Percentiles rank a stretch among this genome's conserved stretches.
Conservation (phyloP, 2,888 invertebrate genomes). For the Yponomeuta malinellus region DNA sequence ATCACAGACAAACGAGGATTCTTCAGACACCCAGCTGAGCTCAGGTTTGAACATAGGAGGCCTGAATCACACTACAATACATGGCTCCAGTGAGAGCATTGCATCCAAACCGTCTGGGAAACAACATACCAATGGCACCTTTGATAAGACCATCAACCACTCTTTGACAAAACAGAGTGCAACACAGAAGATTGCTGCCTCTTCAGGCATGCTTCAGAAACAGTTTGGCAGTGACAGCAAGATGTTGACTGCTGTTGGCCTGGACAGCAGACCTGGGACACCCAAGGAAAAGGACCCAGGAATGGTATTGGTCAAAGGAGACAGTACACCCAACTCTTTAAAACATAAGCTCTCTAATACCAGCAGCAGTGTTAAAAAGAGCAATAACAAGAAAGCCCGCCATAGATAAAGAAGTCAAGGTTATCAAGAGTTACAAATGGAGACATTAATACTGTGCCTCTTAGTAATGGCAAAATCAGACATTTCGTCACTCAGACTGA, state of each 20-base stretch:
- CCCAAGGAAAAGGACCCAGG: slow-evolving; percentile 67
- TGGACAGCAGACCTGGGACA: slow-evolving; percentile 66
- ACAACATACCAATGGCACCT: slow-evolving; percentile 64
- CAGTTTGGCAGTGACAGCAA: slow-evolving; percentile 60
- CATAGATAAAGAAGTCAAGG: slow-evolving; percentile 78
- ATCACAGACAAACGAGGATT: slow-evolving; percentile 87
- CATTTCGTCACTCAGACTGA: too few relatives aligned
- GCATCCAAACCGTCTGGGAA: slow-evolving; percentile 69
- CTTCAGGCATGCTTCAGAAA: slow-evolving; percentile 61
- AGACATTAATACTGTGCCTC: too few relatives aligned
- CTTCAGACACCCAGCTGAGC: slow-evolving; percentile 80
- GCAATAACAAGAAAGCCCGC: slow-evolving; percentile 86
- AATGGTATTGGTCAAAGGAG: slow-evolving; percentile 49
- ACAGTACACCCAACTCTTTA: slow-evolving; percentile 54
- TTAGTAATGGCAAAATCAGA: too few relatives aligned
- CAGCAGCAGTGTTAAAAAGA: slow-evolving; percentile 79
- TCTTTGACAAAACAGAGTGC: slow-evolving; percentile 54
- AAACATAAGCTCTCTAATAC: slow-evolving; percentile 72
- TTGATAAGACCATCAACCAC: slow-evolving; percentile 58
- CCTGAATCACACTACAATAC: slow-evolving; percentile 66
- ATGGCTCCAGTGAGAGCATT: slow-evolving; percentile 68
- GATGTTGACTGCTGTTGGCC: slow-evolving; percentile 53
- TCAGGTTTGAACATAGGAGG: slow-evolving; percentile 58
- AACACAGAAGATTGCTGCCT: slow-evolving; percentile 57
- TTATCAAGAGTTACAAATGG: background rate